Base-by-base conservation (phyloP, 2,113 vertebrate species). In the Castor canadensis region DNA sequence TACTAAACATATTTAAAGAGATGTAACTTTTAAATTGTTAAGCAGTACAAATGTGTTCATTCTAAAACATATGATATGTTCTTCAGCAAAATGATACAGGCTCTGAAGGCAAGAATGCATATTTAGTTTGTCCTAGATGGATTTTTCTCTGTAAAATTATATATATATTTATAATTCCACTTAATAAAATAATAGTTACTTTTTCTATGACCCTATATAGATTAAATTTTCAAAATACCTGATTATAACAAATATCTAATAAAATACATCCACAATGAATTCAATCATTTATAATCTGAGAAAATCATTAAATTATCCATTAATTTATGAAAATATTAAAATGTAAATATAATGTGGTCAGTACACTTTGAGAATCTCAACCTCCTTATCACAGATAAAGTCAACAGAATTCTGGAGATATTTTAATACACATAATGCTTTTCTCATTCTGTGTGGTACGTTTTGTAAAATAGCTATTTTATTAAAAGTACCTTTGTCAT, bases 151-250 rank as follows among this genome's bases (percentile, higher is more conserved):
- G 45, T 76, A 72, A 11, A 38, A 40, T 24, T 84, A n/a, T n/a
- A 72, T 26, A n/a, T 60, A 12, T 40, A 20, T 56, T 49, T 64
- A 28, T 26, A 87, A 71, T 83, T 87, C n/a, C n/a, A n/a, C n/a
- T n/a, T n/a, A n/a, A n/a, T n/a, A n/a, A n/a, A 67, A 81, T 60
- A 84, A 66, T 71, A 76, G 1, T 54, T 60, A 45, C 35, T 79
- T 60, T 89, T 95, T 66, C 52, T 81, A 16, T 76, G 45, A 76
- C 1, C 77, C 17, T 73, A n/a, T 87, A 87, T 64, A 94, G 24
- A 91, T 38, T 89, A 17, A 94, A n/a, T 32, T 86, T 95, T 45
- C 45, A 96, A 95, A 85, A 73, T 96, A 82, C 64, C 43, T 88
- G 19, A 54, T 88, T 86, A 89, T 62, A 95, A 87, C 87, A 73